Evolutionary conservation across 92 coral and sea anemone genomes (phyloP).

Genomic region (Palythoa heliodiscus): DNA sequence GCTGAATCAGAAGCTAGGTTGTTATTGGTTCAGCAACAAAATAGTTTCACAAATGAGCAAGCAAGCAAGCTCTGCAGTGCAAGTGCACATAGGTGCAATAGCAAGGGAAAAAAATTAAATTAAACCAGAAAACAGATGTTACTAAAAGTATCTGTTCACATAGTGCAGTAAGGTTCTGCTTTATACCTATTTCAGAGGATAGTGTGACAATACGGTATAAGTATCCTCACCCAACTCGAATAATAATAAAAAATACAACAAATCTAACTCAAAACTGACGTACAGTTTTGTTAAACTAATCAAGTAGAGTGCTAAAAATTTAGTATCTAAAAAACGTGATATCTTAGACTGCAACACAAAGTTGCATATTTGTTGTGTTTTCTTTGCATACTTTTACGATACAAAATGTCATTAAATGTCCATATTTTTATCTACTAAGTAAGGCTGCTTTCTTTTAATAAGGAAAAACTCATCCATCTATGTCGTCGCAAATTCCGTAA

Average conservation of each 20-base stretch:
- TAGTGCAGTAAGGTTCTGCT: not conserved
- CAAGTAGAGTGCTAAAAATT: no score
- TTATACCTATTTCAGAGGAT: not conserved
- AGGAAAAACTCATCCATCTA: conserved; percentile 39
- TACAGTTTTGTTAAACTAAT: not conserved
- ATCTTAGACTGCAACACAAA: not conserved
- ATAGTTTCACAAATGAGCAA: no score
- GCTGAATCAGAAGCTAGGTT: no score
- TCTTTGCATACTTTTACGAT: conserved; percentile 10
- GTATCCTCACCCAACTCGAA: not conserved
- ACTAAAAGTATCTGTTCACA: not conserved
- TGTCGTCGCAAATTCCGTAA: conserved; percentile 43
- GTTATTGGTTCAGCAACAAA: no score
- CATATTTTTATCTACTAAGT: not conserved
- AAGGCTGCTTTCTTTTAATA: conserved; percentile 26
- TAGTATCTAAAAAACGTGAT: no score
- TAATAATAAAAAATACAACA: not conserved
- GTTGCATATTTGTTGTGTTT: conserved; percentile 17
- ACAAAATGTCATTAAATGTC: conserved; percentile 9
- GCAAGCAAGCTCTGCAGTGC: no score
- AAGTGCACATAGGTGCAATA: no score
- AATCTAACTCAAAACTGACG: not conserved
- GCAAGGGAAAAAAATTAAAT: no score
- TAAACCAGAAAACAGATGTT: not conserved
- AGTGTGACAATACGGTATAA: not conserved